phyloP scores from a whole-genome alignment of 1,140 invertebrate genomes.

The Leptestheria dahalacensis region DNA sequence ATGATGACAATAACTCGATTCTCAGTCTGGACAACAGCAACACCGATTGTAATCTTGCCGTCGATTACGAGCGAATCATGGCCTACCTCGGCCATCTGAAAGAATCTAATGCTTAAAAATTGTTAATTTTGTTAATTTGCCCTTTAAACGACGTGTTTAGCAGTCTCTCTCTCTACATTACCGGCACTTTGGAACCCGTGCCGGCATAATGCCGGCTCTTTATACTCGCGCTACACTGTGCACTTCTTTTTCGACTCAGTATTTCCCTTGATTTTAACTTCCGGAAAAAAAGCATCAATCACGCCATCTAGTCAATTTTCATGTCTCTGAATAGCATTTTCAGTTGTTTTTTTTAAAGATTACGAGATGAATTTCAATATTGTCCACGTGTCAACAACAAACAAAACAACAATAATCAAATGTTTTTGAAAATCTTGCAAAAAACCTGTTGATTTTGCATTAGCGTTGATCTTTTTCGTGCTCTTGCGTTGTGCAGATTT shows the following conservation, averaged over 20 bases:
- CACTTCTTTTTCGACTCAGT: too few species aligned
- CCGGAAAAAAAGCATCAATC: background rate
- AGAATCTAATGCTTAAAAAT: conserved; percentile 7
- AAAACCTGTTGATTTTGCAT: too few species aligned
- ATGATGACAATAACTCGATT: background rate
- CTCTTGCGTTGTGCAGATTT: too few species aligned
- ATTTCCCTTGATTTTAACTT: too few species aligned
- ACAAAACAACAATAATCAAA: too few species aligned
- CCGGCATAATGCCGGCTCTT: too few species aligned
- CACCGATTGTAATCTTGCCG: background rate
- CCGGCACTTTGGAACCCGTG: too few species aligned
- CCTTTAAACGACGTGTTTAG: background rate
- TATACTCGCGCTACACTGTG: too few species aligned
- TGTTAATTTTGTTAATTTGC: background rate
- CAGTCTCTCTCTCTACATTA: background rate
- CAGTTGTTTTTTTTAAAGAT: background rate
- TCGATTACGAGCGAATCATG: conserved; percentile 14
- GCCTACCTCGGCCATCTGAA: conserved; percentile 11
- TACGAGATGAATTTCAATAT: too few species aligned
- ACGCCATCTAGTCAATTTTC: background rate
- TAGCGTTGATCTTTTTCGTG: too few species aligned
- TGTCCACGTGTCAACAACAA: too few species aligned
- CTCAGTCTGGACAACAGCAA: background rate
- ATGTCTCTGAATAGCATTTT: background rate
- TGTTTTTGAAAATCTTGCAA: too few species aligned